Evolutionary conservation across 1,140 invertebrate species (phyloP), one percentile per base, ranked within the genome.

Genomic region (Zaprionus inermis): DNA sequence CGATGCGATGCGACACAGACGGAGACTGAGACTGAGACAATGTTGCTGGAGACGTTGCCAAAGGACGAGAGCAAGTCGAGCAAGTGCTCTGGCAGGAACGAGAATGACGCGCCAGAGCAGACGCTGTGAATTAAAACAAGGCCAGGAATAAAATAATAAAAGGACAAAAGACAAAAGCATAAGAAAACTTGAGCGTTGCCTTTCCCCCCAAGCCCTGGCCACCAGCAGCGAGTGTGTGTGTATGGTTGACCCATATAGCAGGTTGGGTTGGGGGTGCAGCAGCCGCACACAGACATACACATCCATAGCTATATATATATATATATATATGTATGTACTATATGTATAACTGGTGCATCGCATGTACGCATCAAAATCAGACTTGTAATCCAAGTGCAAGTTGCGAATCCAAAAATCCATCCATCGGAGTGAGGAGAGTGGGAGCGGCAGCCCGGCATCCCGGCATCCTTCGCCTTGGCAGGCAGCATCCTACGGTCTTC

Each of bases 111-210:
- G 71, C 74, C 84, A 88, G 44, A 49, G 74, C 84, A 88, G 84
- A 89, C 84, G 81, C 85, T 90, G 84, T 79, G 84, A 89, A 89
- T 89, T 89, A 89, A 89, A 90, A 89, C 86, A 89, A 90, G 84
- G 84, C 84, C 84, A 89, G 78, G 78, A 89, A 89, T 89, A 90
- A 89, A 89, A 90, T 89, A 89, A 89, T 89, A 89, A 89, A 89
- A 88, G 83, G 77, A 88, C 83, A 83, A 80, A 88, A 89, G 84
- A 89, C 84, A 90, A 90, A 88, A 83, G 84, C 80, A 79, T 76
- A 84, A 84, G 85, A 90, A 84, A 89, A 89, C 84, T 89, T 78
- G 72, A 89, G 78, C 63, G 56, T 18, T 16, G n/a, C 59, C 36
- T 51, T 20, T 14, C 44, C 36, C 30, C 6, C 52, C 30, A 3